A percentile compares a stretch with the other conserved stretches of the same genome.
phyloP scores from a whole-genome alignment of 2,797 vertebrate genomes.

The Synaphobranchus kaupii region DNA sequence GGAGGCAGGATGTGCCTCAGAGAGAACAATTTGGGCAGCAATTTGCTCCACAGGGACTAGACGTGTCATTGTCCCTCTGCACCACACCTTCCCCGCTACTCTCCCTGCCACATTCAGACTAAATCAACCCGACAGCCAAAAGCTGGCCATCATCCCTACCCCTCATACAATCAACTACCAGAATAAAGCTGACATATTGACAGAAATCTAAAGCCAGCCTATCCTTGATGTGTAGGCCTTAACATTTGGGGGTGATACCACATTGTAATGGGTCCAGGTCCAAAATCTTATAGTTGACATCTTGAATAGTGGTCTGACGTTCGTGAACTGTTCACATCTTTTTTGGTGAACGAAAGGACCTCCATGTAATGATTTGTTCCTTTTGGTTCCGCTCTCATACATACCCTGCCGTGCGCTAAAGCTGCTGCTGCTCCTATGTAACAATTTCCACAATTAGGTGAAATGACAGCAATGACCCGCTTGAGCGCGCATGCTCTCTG shows the following conservation, averaged over 20 bases:
- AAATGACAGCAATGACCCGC: too few species aligned
- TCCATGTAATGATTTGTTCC: too few species aligned
- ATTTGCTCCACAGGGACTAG: neutral
- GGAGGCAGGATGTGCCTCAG: neutral
- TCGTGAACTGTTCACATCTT: too few species aligned
- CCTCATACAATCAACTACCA: neutral
- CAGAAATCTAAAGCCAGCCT: neutral
- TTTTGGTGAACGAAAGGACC: too few species aligned
- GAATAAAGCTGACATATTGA: neutral
- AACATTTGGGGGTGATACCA: neutral
- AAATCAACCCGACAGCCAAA: neutral
- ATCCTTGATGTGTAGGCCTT: neutral
- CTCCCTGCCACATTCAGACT: neutral
- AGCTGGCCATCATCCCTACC: neutral
- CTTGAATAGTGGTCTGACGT: too few species aligned
- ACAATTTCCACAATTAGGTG: too few species aligned
- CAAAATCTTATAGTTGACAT: neutral
- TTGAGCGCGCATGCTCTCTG: too few species aligned
- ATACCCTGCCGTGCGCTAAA: too few species aligned
- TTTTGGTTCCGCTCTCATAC: too few species aligned
- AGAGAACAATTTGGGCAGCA: neutral
- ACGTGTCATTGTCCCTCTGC: neutral
- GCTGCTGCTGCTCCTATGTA: too few species aligned
- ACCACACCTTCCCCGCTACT: neutral
- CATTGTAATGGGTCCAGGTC: neutral